phyloP scores from a whole-genome alignment of 2,113 vertebrate species.

The Electrona antarctica region DNA sequence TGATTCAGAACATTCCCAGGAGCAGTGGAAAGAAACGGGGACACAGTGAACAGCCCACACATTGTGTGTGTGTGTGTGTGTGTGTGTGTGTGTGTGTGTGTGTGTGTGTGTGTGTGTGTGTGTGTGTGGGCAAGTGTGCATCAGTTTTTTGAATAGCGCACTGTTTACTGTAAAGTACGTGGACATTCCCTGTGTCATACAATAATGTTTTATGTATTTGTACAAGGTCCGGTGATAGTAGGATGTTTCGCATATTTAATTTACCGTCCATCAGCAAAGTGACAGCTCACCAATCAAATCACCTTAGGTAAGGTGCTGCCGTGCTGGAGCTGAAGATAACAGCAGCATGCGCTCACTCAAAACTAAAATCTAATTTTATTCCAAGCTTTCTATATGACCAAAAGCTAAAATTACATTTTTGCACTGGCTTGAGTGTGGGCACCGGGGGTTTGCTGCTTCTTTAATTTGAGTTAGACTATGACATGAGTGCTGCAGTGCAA shows the following conservation, averaged over 20 bases:
- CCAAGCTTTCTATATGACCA: too few species aligned
- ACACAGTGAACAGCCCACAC: constrained; percentile 50
- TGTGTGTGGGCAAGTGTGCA: neutral
- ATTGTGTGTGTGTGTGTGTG: constrained; percentile 37
- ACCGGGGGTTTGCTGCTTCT: too few species aligned
- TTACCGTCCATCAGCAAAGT: too few species aligned
- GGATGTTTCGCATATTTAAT: neutral
- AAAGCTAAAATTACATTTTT: too few species aligned
- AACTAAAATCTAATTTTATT: too few species aligned
- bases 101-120: neutral
- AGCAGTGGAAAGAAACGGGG: constrained; percentile 58
- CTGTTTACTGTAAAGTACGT: neutral
- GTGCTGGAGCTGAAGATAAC: too few species aligned
- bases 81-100: constrained; percentile 1
- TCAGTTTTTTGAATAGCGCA: neutral
- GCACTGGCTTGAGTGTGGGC: too few species aligned
- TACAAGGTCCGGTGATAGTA: neutral
- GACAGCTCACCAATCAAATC: too few species aligned
- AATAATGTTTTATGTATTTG: neutral
- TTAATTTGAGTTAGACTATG: constrained; percentile 17
- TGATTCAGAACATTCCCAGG: constrained; percentile 68
- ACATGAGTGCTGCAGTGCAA: constrained; percentile 14
- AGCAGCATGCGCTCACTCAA: too few species aligned
- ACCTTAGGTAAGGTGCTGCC: too few species aligned
- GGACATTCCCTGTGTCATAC: neutral